Base-by-base conservation (phyloP, 2,797 vertebrate species). In the Notoglanidium macrostoma region DNA sequence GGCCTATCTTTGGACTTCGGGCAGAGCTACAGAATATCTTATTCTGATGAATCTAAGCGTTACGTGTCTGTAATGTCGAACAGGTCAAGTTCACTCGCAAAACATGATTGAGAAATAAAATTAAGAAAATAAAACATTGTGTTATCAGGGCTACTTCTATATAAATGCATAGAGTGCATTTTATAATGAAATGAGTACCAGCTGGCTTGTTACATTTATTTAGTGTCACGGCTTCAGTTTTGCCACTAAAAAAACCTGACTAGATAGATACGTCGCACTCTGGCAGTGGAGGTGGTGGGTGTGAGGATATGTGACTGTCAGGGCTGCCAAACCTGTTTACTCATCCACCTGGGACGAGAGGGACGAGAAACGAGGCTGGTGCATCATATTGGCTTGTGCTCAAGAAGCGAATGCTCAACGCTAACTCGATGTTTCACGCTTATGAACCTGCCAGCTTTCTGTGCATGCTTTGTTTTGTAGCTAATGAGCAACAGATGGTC, bases 401-500 rank as follows among this genome's bases (percentile, higher is more conserved):
- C 44, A 74, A 74, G 73, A 51, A n/a, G 12, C 15, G 65, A 68
- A 15, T 0, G 67, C 32, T 32, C 5, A 17, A 40, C 32, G 12
- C 46, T 17, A 76, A 49, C 46, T 76, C 73, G 2, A 7, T 15
- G 11, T 29, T 3, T 51, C 73, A 51, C 26, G 46, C 12, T 2
- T 76, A 49, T 51, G 46, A 74, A 74, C 72, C 40, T n/a, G 44
- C 44, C 44, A 49, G 23, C 23, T 46, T 49, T 49, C 44, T 23
- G 40, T 12, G 21, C 70, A 46, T 46, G 40, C 70, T 46, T 73
- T 73, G 40, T 73, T 74, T 74, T 49, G 44, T 49, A 49, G 12
- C 72, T 74, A 74, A 74, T 49, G 72, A 74, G 72, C 72, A 51
- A 19, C 72, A 74, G 72, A 74, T 51, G 72, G 72, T 74, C 44